These are phyloP conservation scores for Corythornis madagascariensis DNA, from an alignment of 2,113 vertebrate species.

Conservation along the genomic window DNA sequence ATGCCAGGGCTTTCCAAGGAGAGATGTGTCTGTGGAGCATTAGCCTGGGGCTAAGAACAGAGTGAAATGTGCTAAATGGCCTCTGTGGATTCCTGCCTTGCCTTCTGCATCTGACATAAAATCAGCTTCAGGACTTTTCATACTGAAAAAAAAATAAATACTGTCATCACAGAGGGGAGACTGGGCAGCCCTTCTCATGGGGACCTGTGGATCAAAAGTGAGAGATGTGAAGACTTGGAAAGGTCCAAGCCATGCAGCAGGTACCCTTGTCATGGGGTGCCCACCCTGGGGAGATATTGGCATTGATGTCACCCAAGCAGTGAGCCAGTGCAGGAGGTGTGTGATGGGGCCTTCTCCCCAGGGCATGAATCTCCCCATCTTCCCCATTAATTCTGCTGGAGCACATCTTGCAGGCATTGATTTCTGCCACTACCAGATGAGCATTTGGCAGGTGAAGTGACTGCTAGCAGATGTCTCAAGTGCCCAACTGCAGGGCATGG, in stretches of 20 bases:
- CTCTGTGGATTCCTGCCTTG: background rate
- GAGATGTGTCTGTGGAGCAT: background rate
- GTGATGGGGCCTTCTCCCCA: background rate
- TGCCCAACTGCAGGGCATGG: background rate
- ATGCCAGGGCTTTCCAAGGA: background rate
- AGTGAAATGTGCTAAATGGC: background rate
- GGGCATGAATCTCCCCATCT: background rate
- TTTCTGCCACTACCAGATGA: conserved; percentile 15
- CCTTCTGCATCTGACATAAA: background rate
- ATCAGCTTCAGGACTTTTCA: background rate
- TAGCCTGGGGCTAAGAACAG: background rate
- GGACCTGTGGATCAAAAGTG: background rate
- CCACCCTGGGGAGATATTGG: background rate
- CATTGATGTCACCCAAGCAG: background rate
- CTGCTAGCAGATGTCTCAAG: conserved; percentile 45
- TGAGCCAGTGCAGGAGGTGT: background rate
- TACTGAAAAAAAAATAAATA: background rate
- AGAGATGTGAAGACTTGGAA: background rate
- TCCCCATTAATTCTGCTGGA: background rate
- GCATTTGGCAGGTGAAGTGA: conserved; percentile 11
- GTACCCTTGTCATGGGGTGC: background rate
- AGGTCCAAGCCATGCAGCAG: background rate
- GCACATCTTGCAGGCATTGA: background rate
- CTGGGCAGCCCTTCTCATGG: background rate
- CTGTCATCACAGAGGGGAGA: background rate